Evolutionary conservation across 2,113 vertebrate species (phyloP), one percentile per base, ranked within the genome.

Genomic region (Periophthalmus modestus): DNA sequence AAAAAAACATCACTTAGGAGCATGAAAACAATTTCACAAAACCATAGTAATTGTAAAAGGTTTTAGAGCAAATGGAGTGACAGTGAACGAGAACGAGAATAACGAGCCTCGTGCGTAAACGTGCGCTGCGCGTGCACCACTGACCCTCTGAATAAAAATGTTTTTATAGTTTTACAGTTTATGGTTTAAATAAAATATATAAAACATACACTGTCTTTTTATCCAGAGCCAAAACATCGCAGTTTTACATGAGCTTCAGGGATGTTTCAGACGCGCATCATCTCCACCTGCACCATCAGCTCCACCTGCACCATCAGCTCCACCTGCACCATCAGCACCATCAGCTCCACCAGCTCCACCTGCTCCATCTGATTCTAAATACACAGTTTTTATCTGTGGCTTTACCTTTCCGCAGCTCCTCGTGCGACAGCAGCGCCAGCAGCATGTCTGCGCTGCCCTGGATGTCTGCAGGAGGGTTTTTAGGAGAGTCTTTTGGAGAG

Each of bases 361-460:
- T n/a, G 52, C 15, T 5, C 3, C 5, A 52, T 5, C 16, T 19
- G 3, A 19, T n/a, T 7, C 7, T 10, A 14, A 63, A n/a, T 19
- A 39, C 36, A 33, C 6, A 9, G 28, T 63, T 36, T 59, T 5
- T 47, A 0, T 13, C 1, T 6, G 55, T 16, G 18, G 21, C 11
- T 33, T 87, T 94, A 96, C 95, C 95, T 96, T 92, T 93, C 48
- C 91, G 92, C 59, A 94, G 88, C 61, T 94, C 92, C 39, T 93
- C 93, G 79, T 94, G 94, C 2, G 94, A 90, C 84, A 95, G 88
- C 72, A 95, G 73, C 14, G 95, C 93, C 1, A 96, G 80, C 19
- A 95, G 94, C 89, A 94, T 93, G 82, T 95, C 94, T 16, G 90
- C 68, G 80, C 88, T 88, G 61, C 77, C 78, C 10, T 84, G 75